Base-by-base conservation (phyloP, 2,797 vertebrate genomes). In the Erithacus rubecula region DNA sequence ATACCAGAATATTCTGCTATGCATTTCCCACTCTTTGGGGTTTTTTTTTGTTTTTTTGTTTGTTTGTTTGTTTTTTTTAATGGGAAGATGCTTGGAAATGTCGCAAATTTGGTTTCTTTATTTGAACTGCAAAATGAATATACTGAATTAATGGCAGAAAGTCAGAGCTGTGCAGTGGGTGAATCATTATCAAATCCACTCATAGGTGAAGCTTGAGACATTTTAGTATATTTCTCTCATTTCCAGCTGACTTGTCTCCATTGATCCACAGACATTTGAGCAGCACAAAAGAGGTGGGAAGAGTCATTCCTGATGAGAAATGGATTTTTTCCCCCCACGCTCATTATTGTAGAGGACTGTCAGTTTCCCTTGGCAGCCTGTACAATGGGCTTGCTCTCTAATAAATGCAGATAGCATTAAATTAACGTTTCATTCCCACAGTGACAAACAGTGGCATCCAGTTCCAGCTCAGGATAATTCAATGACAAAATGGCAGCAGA, bases 271-370 rank as follows among this genome's bases (percentile, higher is more conserved):
- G 84, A 53, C 58, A 60, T 60, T 47, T 78, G 82, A 93, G 62
- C 83, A 88, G 85, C 85, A 81, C 1, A 2, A 68, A 64, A 87
- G 90, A 80, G 62, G 53, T 6, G 12, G 84, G 51, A 94, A 95
- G 90, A 93, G 68, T 84, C 71, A 78, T 59, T 91, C 71, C 82
- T 89, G 78, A 89, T 83, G 94, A 95, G 87, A 89, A 96, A 96
- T 92, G 49, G 78, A 84, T 94, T 92, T 93, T 49, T 9, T 0
- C 44, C 55, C 55, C 81, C 80, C 87, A 30, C 0, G 0, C 69
- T 93, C 82, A 62, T 92, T 95, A 89, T 52, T 92, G 80, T 36
- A 49, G 62, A 89, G 89, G 64, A 81, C 84, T 89, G 82, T 72
- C 91, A 92, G 92, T 85, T 96, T 93, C 84, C 89, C 84, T 91